Base-by-base conservation (phyloP, 2,888 invertebrate species). In the Anagyrus pseudococci region DNA sequence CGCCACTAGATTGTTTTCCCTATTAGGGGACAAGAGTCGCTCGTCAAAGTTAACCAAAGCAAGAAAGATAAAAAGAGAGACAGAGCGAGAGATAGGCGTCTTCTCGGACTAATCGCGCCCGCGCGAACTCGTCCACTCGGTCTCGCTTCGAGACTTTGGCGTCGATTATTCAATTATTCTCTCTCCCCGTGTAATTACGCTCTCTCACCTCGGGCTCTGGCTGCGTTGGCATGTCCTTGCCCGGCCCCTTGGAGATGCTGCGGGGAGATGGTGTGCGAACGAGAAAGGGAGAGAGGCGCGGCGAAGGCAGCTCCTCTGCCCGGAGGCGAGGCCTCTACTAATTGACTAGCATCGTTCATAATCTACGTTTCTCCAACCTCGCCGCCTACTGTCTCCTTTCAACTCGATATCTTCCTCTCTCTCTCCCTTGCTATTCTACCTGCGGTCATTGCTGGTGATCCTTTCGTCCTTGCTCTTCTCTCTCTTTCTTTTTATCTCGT, bases 301-400 rank as follows among this genome's bases (percentile, higher is more conserved):
- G 29, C 4, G 6, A 29, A 29, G 29, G 33, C 19, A 44, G 44
- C 23, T 17, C 13, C 29, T 29, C 37, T 43, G 60, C 64, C 57
- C 60, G 73, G 69, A 71, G 72, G 73, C 29, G 29, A 29, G 29
- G 29, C 29, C 29, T 29, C 10, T 77, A 74, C 74, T 79, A 77
- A 79, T 78, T 80, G 80, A 80, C 80, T 80, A 80, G 80, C 77
- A 79, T 80, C 80, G 77, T 80, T 77, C 77, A 79, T 79, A 10
- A 26, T 48, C n/a, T 15, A 17, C 19, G 19, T 46, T 20, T 17
- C 8, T 20, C 33, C 6, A 17, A 4, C 49, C 20, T 55, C 4
- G n/a, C n/a, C n/a, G n/a, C n/a, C n/a, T n/a, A n/a, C 37, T 17
- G 41, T 33, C 37, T 46, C 49, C 25, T 44, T 41, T 52, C 44